A percentile compares a stretch with the other conserved stretches of the same genome.
These are phyloP conservation scores for Vimba vimba DNA, from an alignment of 2,113 vertebrate species.

Conservation along the genomic window DNA sequence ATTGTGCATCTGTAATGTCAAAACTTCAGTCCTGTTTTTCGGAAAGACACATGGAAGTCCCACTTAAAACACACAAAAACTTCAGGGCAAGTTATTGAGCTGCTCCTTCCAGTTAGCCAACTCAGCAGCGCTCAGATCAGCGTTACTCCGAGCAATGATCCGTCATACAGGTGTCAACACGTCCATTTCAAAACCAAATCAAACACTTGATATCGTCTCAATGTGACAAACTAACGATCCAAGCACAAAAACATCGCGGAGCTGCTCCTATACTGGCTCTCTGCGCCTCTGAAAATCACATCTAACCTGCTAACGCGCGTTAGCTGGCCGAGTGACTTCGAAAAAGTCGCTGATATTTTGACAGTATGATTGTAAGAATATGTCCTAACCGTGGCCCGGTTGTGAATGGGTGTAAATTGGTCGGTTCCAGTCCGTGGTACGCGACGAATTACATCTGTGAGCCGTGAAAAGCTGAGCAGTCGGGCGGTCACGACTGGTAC, in stretches of 20 bases:
- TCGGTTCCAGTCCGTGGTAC: neutral
- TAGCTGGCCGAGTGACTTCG: slow-evolving; percentile 22
- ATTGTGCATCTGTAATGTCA: neutral
- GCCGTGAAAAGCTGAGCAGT: slow-evolving; percentile 20
- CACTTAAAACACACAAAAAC: slow-evolving; percentile 12
- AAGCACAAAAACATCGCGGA: neutral
- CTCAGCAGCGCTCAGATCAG: slow-evolving; percentile 33
- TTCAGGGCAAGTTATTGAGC: slow-evolving; percentile 23
- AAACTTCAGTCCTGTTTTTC: neutral
- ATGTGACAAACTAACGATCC: neutral
- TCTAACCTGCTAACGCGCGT: slow-evolving; percentile 43
- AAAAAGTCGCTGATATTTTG: slow-evolving; percentile 4
- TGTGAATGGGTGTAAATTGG: neutral
- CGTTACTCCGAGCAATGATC: slow-evolving; percentile 21
- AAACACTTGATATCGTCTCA: neutral
- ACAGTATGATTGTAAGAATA: neutral
- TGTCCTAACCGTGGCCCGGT: neutral
- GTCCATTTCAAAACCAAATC: slow-evolving; percentile 1
- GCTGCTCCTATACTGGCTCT: neutral
- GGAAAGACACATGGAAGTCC: neutral
- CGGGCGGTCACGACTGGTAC: slow-evolving; percentile 50
- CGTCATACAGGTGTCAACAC: neutral
- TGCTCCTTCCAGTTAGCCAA: slow-evolving; percentile 38
- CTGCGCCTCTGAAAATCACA: slow-evolving; percentile 36
- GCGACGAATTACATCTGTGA: slow-evolving; percentile 36